Evolutionary conservation across 2,888 invertebrate species (phyloP).

Genomic region (Drosophila multiciliata): DNA sequence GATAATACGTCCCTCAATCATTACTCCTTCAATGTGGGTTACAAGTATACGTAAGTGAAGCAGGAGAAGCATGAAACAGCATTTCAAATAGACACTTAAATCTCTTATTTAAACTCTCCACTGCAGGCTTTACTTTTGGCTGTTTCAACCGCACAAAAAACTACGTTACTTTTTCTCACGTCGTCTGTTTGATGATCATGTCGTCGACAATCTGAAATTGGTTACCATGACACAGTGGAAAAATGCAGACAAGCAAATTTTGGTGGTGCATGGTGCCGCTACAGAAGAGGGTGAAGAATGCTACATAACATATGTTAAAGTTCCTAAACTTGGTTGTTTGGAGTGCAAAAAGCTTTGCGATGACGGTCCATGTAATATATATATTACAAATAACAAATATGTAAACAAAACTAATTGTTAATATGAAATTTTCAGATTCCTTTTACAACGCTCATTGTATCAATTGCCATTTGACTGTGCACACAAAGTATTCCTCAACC

Average conservation of each 20-base stretch:
- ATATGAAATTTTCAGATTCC: slow-evolving; percentile 82
- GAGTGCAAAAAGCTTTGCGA: slow-evolving; percentile 86
- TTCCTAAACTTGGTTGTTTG: slow-evolving; percentile 88
- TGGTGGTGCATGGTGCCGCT: slow-evolving; percentile 87
- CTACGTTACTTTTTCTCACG: slow-evolving; percentile 86
- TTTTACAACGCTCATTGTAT: slow-evolving; percentile 91
- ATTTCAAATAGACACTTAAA: background rate
- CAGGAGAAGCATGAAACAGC: background rate
- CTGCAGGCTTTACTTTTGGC: slow-evolving; percentile 84
- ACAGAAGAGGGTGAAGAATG: slow-evolving; percentile 85
- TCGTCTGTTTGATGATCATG: slow-evolving; percentile 88
- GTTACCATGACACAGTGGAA: slow-evolving; percentile 89
- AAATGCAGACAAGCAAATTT: slow-evolving; percentile 86
- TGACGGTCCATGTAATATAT: slow-evolving; percentile 83
- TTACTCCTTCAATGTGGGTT: slow-evolving; percentile 87
- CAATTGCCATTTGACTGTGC: slow-evolving; percentile 95
- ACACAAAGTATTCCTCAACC: slow-evolving; percentile 96
- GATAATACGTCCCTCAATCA: slow-evolving; percentile 86
- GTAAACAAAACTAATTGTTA: background rate
- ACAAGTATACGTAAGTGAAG: slow-evolving; percentile 87
- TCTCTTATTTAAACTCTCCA: background rate
- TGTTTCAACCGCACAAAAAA: slow-evolving; percentile 84
- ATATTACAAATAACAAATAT: too few species aligned
- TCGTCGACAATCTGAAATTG: slow-evolving; percentile 87
- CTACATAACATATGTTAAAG: slow-evolving; percentile 85